Percentiles rank a stretch among this genome's conserved stretches.
phyloP scores from a whole-genome alignment of 2,113 vertebrate genomes.

The Etia nguti region DNA sequence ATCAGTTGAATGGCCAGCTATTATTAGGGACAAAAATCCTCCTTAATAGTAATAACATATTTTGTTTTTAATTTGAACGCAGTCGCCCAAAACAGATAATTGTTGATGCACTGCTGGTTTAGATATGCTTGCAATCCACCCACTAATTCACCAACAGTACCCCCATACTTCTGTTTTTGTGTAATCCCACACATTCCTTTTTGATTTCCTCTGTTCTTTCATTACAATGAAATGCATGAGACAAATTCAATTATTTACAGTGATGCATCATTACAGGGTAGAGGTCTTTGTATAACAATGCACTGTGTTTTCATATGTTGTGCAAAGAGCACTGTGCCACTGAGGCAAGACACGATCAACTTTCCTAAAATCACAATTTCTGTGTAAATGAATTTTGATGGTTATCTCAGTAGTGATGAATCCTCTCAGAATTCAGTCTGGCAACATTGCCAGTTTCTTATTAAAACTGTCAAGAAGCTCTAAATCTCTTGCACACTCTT shows the following conservation, averaged over 20 bases:
- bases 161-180: constrained; percentile 3
- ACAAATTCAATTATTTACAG: background rate
- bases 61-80: background rate
- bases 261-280: background rate
- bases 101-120: background rate
- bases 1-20: background rate
- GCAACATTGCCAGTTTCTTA: constrained; percentile 76
- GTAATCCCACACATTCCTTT: constrained; percentile 27
- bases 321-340: background rate
- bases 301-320: background rate
- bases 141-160: constrained; percentile 49
- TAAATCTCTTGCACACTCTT: constrained; percentile 32
- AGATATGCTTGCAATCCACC: constrained; percentile 30
- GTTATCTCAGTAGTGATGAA: constrained; percentile 67
- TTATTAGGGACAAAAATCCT: background rate
- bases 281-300: background rate
- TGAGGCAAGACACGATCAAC: constrained; percentile 59
- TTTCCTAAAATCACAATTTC: constrained; percentile 67
- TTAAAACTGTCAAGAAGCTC: constrained; percentile 68
- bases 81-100: background rate
- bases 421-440: constrained; percentile 66
- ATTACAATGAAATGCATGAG: background rate
- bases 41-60: background rate
- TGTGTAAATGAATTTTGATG: constrained; percentile 56
- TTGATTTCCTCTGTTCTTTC: constrained; percentile 22